phyloP scores from a whole-genome alignment of 2,797 vertebrate genomes.

The Thunnus albacares region DNA sequence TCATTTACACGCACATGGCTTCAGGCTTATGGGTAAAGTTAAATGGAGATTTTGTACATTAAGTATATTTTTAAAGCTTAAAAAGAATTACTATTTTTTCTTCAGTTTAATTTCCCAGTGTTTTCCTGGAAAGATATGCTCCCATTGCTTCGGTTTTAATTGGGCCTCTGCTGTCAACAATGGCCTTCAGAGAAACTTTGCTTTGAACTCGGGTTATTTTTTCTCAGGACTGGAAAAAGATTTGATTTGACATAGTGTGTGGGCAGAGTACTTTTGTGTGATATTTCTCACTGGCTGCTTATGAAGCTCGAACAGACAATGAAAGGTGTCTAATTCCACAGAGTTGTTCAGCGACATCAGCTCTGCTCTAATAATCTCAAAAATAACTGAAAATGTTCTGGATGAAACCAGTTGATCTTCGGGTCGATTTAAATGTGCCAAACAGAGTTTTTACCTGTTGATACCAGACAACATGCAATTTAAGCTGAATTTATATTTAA shows the following conservation, averaged over 20 bases:
- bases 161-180: conserved; percentile 72
- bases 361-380: conserved; percentile 53
- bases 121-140: conserved; percentile 65
- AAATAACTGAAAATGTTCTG: not conserved
- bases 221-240: conserved; percentile 61
- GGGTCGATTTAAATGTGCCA: not conserved
- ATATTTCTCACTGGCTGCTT: conserved; percentile 53
- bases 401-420: not conserved
- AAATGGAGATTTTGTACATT: not conserved
- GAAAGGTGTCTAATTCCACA: conserved; percentile 45
- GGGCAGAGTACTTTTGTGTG: conserved; percentile 55
- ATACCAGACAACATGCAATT: not conserved
- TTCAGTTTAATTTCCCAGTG: conserved; percentile 25
- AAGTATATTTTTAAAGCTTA: not conserved
- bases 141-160: conserved; percentile 75
- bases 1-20: conserved; percentile 26
- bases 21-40: not conserved
- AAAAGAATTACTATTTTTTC: conserved; percentile 19
- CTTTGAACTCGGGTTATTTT: conserved; percentile 77
- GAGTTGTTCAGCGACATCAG: conserved; percentile 43
- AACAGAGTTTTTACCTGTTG: not conserved
- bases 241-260: conserved; percentile 56
- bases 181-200: conserved; percentile 62
- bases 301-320: conserved; percentile 51
- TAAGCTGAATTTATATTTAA: not conserved